Evolutionary conservation across 2,888 invertebrate genomes (phyloP).

Genomic region (Tachina lurida): DNA sequence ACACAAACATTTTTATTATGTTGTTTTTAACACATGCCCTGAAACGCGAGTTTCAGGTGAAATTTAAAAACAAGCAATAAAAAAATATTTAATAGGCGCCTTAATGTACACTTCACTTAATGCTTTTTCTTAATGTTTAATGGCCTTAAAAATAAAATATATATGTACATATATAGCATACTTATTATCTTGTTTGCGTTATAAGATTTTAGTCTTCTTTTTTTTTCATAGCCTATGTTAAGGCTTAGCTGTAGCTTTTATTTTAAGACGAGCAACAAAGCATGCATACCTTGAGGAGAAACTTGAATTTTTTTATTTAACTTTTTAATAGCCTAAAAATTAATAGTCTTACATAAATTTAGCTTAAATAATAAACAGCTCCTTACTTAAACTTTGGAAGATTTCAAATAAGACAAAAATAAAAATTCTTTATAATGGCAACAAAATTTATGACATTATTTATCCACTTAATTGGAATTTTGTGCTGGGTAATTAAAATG

Average conservation of each 20-base stretch:
- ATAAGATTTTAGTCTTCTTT: neutral
- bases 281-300: neutral
- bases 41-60: neutral
- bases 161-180: neutral
- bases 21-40: neutral
- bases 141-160: neutral
- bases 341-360: neutral
- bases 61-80: neutral
- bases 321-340: neutral
- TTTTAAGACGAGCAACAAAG: neutral
- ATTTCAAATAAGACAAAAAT: neutral
- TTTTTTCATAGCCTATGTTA: neutral
- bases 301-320: neutral
- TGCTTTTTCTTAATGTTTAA: neutral
- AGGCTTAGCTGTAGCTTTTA: neutral
- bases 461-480: conserved; percentile 12
- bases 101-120: neutral
- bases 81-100: neutral
- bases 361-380: neutral
- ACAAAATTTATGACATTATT: neutral
- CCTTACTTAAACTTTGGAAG: neutral
- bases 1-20: neutral
- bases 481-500: conserved; percentile 14
- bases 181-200: neutral
- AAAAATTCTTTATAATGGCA: neutral